phyloP scores from a whole-genome alignment of 2,113 vertebrate genomes.

The Eclectus roratus region DNA sequence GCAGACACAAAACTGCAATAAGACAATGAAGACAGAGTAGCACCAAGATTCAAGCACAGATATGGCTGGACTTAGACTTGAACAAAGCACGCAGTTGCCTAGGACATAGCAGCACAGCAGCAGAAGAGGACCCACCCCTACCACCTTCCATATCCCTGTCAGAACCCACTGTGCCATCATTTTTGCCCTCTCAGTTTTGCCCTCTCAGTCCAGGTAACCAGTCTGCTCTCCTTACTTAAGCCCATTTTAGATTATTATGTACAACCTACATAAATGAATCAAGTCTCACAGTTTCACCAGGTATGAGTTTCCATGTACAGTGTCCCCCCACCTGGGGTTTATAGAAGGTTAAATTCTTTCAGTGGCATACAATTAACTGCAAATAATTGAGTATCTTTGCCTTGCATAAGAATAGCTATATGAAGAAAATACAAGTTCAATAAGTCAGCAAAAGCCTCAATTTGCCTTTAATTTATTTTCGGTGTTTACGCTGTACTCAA shows the following conservation, averaged over 20 bases:
- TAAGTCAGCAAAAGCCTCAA: slow-evolving; percentile 42
- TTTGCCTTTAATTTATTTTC: slow-evolving; percentile 68
- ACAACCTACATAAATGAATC: background rate
- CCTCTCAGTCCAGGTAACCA: background rate
- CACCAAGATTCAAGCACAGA: background rate
- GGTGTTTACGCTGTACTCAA: slow-evolving; percentile 42
- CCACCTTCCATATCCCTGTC: background rate
- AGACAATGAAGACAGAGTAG: background rate
- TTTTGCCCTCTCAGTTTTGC: background rate
- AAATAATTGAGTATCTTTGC: slow-evolving; percentile 22
- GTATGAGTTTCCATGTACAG: fast-evolving
- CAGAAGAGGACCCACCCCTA: background rate
- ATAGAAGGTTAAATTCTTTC: background rate
- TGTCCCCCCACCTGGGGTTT: background rate
- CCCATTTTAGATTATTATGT: background rate
- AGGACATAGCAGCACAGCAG: background rate
- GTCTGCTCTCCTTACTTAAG: background rate
- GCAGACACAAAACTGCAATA: background rate
- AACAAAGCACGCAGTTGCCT: background rate
- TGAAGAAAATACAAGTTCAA: slow-evolving; percentile 35
- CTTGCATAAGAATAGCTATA: background rate
- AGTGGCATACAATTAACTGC: background rate
- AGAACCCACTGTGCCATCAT: background rate
- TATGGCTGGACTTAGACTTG: background rate
- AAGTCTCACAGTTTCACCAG: background rate